Base-by-base conservation (phyloP, 2,797 vertebrate species). In the Vireo griseus region DNA sequence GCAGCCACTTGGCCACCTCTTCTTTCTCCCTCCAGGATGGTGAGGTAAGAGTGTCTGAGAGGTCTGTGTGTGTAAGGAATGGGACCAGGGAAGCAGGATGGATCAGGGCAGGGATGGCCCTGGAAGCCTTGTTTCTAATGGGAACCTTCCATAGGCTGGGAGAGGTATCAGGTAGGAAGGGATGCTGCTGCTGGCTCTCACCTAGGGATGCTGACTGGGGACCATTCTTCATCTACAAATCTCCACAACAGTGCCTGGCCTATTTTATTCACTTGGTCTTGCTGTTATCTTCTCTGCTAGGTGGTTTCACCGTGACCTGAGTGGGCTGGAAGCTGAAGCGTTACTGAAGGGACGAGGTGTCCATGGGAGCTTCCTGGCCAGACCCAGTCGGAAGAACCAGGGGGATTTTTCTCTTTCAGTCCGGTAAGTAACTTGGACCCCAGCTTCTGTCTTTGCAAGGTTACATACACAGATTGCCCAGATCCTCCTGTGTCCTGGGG, bases 351-450 rank as follows among this genome's bases (percentile, higher is more conserved):
- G 85, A 76, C 98, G 98, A 20, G 99, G 99, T 4, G 98, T 98
- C 66, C 98, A 98, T 57, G 99, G 99, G 45, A 99, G 99, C 96
- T 99, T 99, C 95, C 95, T 99, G 97, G 99, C 99, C 61, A 98
- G 99, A 87, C 99, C 99, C 69, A 99, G 99, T 92, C 98, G 98
- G 96, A 99, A 98, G 96, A 99, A 98, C 72, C 98, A 98, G 78
- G 99, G 99, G 2, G 99, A 99, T 95, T 99, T 99, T 97, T 99
- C 99, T 47, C 98, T 99, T 40, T 99, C 99, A 4, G 99, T 99
- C 97, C 99, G 99, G 99, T 99, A 95, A 81, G 97, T 93, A 58
- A 39, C 33, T 57, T 54, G 33, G 16, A 81, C 16, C 5, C 29
- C 39, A 67, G 16, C 15, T 76, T 61, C 82, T 69, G 31, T 45